Conservation (phyloP, 2,888 invertebrate species). For the Azorinus chamasolen region DNA sequence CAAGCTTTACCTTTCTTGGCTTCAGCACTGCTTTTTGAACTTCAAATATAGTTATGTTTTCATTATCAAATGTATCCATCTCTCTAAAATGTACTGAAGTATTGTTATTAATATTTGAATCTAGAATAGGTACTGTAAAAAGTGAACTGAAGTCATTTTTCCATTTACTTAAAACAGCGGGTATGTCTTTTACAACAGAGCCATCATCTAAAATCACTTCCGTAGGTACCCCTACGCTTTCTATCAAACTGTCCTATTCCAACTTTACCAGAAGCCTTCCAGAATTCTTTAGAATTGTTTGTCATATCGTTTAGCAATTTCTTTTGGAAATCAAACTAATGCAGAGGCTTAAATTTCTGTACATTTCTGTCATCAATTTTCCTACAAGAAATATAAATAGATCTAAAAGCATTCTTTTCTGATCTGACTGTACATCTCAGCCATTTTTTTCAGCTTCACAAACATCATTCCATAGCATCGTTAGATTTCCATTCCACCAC, state of each 20-base stretch:
- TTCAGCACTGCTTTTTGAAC: too few relatives aligned
- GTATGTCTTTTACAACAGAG: too few relatives aligned
- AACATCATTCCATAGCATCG: not conserved
- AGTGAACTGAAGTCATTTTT: too few relatives aligned
- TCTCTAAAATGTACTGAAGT: too few relatives aligned
- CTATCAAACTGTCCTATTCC: slow-evolving; percentile 23
- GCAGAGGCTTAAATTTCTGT: not conserved
- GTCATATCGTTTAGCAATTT: slow-evolving; percentile 17
- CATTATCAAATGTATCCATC: too few relatives aligned
- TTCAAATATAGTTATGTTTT: too few relatives aligned
- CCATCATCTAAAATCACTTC: slow-evolving; percentile 23
- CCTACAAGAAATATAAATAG: not conserved
- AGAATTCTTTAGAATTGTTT: slow-evolving; percentile 12
- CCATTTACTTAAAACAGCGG: too few relatives aligned
- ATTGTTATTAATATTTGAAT: too few relatives aligned
- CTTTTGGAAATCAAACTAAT: slow-evolving; percentile 23
- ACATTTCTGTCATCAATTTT: slow-evolving; percentile 7
- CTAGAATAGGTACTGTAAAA: too few relatives aligned
- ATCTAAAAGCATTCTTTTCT: not conserved
- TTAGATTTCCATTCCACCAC: slow-evolving; percentile 2
- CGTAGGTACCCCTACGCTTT: slow-evolving; percentile 17
- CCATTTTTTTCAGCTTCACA: not conserved
- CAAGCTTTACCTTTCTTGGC: too few relatives aligned
- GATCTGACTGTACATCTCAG: not conserved
- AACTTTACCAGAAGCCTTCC: slow-evolving; percentile 40